A percentile compares a stretch with the other conserved stretches of the same genome.
Conservation (phyloP, 92 coral and sea anemone species). For the Isaurus tuberculatus region DNA sequence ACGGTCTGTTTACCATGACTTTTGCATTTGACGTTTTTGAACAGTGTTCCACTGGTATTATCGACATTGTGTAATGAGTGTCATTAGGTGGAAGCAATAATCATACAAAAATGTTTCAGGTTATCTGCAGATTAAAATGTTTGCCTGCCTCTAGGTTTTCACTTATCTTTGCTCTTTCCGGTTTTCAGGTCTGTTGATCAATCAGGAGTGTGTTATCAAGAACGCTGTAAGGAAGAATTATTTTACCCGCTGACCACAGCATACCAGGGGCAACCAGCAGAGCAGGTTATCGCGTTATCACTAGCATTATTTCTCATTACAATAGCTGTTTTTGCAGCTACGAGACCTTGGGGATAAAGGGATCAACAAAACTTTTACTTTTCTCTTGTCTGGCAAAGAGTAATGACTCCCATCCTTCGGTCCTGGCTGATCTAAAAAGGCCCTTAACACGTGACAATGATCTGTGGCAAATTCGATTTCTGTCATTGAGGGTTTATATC, state of each 20-base stretch:
- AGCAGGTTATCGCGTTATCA: slow-evolving; percentile 76
- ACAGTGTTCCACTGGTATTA: no score
- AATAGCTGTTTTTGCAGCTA: slow-evolving; percentile 58
- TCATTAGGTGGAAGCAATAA: no score
- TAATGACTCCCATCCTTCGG: background rate
- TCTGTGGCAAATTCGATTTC: no score
- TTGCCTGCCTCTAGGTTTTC: background rate
- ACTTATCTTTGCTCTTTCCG: background rate
- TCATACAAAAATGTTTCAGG: no score
- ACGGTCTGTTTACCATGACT: no score
- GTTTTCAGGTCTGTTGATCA: slow-evolving; percentile 75
- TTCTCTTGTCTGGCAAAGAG: background rate
- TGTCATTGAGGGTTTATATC: no score
- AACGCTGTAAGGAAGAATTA: slow-evolving; percentile 87
- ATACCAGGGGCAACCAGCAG: slow-evolving; percentile 90
- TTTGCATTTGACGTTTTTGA: no score
- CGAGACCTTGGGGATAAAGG: slow-evolving; percentile 87
- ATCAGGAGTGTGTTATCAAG: slow-evolving; percentile 81
- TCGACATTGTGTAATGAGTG: no score
- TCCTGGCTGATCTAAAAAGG: background rate
- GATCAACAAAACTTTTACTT: background rate
- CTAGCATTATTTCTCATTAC: slow-evolving; percentile 75
- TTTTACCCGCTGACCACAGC: slow-evolving; percentile 90
- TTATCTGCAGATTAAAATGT: no score
- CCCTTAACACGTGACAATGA: no score